These are phyloP conservation scores for Ophraella communa DNA, from an alignment of 2,888 invertebrate genomes.

Conservation along the genomic window DNA sequence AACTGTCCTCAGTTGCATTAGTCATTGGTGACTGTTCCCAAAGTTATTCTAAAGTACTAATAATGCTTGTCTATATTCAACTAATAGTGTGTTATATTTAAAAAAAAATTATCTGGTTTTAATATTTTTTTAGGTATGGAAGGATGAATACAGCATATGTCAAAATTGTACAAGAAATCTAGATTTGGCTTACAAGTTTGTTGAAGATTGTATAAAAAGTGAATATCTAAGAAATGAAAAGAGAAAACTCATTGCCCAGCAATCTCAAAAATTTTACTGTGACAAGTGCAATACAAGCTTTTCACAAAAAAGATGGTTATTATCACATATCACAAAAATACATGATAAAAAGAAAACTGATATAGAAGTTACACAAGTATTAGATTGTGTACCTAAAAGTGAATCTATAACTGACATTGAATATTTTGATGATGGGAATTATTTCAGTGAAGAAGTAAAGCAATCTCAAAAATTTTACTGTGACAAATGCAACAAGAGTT, in stretches of 20 bases:
- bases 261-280: conserved; percentile 35
- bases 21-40: too few relatives aligned
- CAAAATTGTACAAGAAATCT: conserved; percentile 37
- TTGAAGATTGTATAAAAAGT: conserved; percentile 40
- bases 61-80: too few relatives aligned
- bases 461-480: conserved; percentile 41
- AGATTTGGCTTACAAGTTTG: conserved; percentile 39
- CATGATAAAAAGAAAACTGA: conserved; percentile 32
- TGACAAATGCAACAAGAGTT: conserved; percentile 43
- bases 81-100: background rate
- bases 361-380: conserved; percentile 6
- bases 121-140: conserved; percentile 40
- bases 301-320: conserved; percentile 41
- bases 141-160: conserved; percentile 37
- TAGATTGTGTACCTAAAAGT: conserved; percentile 4
- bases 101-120: background rate
- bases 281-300: conserved; percentile 44
- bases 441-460: conserved; percentile 38
- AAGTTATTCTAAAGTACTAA: too few relatives aligned
- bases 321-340: conserved; percentile 41
- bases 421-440: conserved; percentile 21
- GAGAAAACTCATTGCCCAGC: conserved; percentile 26
- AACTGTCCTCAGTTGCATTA: too few relatives aligned
- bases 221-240: conserved; percentile 37
- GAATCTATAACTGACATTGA: conserved; percentile 6